Conservation (phyloP, 2,113 vertebrate genomes). For the Peromyscus californicus region DNA sequence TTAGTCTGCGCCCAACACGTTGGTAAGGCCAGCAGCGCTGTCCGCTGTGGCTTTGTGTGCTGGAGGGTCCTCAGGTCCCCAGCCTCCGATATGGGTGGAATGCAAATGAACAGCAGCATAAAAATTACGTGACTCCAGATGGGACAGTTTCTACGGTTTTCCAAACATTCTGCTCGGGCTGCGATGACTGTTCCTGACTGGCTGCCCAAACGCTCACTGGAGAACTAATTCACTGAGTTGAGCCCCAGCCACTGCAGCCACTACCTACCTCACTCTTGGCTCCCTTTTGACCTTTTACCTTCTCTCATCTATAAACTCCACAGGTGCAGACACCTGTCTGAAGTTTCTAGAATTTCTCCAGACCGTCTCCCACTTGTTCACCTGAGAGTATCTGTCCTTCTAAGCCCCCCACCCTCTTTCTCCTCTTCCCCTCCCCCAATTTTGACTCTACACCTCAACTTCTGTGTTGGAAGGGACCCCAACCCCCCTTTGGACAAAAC, state of each 20-base stretch:
- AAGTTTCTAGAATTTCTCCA: not conserved
- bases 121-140: not conserved
- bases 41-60: not conserved
- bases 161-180: not conserved
- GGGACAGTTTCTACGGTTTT: not conserved
- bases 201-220: not conserved
- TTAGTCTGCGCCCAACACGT: not conserved
- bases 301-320: not conserved
- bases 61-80: not conserved
- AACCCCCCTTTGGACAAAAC: not conserved
- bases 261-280: rapidly evolving
- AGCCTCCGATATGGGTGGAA: not conserved
- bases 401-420: not conserved
- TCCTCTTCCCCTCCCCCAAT: not conserved
- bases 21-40: not conserved
- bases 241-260: rapidly evolving
- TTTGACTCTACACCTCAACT: not conserved
- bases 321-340: not conserved
- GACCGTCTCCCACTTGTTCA: not conserved
- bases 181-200: not conserved
- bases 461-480: not conserved
- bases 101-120: not conserved
- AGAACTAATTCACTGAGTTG: not conserved
- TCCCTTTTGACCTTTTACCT: rapidly evolving
- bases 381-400: not conserved